Base-by-base conservation (phyloP, 2,797 vertebrate species). In the Sebastolobus alascanus region DNA sequence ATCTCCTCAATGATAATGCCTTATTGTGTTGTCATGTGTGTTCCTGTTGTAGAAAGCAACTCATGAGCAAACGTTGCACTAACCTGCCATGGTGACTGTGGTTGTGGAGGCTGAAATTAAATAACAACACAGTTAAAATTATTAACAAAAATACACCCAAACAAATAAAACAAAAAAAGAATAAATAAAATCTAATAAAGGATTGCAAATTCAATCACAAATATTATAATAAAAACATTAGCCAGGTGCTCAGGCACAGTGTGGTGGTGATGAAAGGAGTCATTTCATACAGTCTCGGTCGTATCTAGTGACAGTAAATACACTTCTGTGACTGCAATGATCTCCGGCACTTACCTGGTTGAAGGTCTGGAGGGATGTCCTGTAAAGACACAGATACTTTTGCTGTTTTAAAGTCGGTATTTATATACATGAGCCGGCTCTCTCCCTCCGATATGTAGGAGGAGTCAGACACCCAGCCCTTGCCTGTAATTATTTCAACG, bases 71-170 rank as follows among this genome's bases (percentile, higher is more conserved):
- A 35, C 2, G 37, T n/a, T 5, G 20, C 52, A 87, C 93, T 83
- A 16, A 94, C 94, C 83, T 90, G 92, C 73, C 94, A 94, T 93
- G 37, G 27, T 79, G 29, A 31, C 13, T 59, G 31, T 0, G 5
- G 35, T 37, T 13, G 7, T 40, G 13, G n/a, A 35, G 8, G 3
- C 90, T 93, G 80, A 3, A 91, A 90, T 55, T 4, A 43, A 75
- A 77, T 31, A 58, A 84, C 1, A 52, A 64, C n/a, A 78, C 1
- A 68, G 29, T 77, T 67, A 8, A 43, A 55, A 69, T 52, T 0
- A 55, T 43, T 5, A 63, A 38, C 37, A 38, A 79, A 40, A 22
- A 63, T 18, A 29, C 11, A 52, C 12, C 20, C 7, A 4, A 37
- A 27, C 3, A 33, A 70, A 27, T 22, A 10, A 18, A 66, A 73